A percentile compares a stretch with the other conserved stretches of the same genome.
Evolutionary conservation across 1,140 invertebrate species (phyloP).

Genomic region (Lepeophtheirus salmonis): DNA sequence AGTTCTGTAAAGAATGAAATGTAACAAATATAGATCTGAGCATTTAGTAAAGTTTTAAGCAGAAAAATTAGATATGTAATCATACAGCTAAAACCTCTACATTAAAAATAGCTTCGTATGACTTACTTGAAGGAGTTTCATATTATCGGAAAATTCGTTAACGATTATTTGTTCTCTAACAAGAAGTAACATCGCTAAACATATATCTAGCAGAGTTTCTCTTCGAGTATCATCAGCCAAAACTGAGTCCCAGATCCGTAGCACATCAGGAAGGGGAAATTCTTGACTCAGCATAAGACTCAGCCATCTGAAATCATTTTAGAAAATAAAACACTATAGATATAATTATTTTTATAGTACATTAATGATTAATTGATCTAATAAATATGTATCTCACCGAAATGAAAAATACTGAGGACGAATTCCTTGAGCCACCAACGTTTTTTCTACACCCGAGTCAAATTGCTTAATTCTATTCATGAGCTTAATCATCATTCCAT

Average conservation of each 20-base stretch:
- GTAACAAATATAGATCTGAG: background rate
- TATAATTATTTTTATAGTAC: no score
- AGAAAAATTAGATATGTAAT: no score
- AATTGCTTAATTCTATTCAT: constrained; percentile 49
- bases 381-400: no score
- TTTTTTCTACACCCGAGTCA: constrained; percentile 54
- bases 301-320: constrained; percentile 65
- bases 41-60: background rate
- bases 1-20: background rate
- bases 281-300: constrained; percentile 92
- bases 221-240: constrained; percentile 75
- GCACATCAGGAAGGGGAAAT: constrained; percentile 84
- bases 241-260: constrained; percentile 85
- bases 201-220: constrained; percentile 70
- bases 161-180: constrained; percentile 55
- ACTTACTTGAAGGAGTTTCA: constrained; percentile 58
- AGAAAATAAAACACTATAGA: constrained; percentile 11
- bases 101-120: no score
- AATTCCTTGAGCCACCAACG: constrained; percentile 58
- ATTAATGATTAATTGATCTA: no score
- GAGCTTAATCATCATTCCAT: constrained; percentile 33
- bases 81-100: no score
- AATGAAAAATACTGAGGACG: constrained; percentile 91
- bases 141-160: constrained; percentile 73
- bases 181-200: constrained; percentile 84